phyloP scores from a whole-genome alignment of 2,888 invertebrate genomes.

The Polymixis flavicincta region DNA sequence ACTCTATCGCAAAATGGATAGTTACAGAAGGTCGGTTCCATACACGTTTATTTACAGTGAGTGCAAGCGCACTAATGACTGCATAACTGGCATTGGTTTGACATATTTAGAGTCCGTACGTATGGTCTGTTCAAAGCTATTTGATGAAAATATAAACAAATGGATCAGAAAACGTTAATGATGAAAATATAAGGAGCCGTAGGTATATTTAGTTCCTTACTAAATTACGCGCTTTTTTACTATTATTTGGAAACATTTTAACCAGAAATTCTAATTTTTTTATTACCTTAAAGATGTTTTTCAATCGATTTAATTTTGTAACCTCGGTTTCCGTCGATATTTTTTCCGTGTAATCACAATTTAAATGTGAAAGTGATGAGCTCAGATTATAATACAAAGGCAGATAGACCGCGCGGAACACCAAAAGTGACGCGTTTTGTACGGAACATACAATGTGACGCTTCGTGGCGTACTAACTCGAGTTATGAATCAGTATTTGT shows the following conservation, averaged over 20 bases:
- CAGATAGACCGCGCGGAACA: too few species aligned
- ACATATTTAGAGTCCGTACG: background rate
- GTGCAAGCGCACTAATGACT: background rate
- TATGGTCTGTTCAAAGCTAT: background rate
- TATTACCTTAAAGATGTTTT: background rate
- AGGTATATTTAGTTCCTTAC: too few species aligned
- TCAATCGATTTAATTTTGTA: background rate
- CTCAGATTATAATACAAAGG: too few species aligned
- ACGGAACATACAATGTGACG: too few species aligned
- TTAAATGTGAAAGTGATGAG: too few species aligned
- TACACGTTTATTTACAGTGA: background rate
- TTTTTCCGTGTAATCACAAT: too few species aligned
- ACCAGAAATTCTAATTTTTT: background rate
- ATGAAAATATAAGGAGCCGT: too few species aligned
- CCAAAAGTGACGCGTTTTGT: too few species aligned
- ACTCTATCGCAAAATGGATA: background rate
- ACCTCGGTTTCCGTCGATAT: background rate
- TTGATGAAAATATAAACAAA: background rate
- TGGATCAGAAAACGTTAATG: background rate
- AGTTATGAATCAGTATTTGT: too few species aligned
- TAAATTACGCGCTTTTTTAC: too few species aligned
- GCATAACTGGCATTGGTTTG: background rate
- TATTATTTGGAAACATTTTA: background rate
- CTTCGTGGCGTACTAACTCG: too few species aligned
- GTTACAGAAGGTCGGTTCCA: conserved; percentile 10